phyloP scores from a whole-genome alignment of 2,888 invertebrate genomes.

The Coremacera marginata region DNA sequence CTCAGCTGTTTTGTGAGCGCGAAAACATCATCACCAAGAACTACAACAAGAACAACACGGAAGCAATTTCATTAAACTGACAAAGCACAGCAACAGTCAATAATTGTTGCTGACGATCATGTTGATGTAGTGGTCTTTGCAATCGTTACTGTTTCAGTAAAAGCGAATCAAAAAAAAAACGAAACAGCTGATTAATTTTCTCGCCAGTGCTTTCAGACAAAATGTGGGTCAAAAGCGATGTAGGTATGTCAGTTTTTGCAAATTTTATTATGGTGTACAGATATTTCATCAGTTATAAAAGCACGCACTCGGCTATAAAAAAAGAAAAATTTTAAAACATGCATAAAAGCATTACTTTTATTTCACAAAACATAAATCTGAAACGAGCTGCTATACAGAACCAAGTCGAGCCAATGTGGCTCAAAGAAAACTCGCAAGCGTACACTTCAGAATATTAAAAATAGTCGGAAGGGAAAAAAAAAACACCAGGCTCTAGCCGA shows the following conservation, averaged over 20 bases:
- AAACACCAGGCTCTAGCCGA: no score
- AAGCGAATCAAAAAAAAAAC: neutral
- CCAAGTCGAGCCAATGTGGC: no score
- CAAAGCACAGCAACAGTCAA: neutral
- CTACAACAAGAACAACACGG: neutral
- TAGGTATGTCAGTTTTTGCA: neutral
- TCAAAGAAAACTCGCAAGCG: no score
- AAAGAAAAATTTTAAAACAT: neutral
- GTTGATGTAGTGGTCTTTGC: neutral
- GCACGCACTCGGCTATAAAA: neutral
- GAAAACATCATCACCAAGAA: neutral
- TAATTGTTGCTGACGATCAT: neutral
- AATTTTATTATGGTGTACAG: neutral
- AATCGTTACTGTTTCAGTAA: neutral
- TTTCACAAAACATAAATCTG: no score
- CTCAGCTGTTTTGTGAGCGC: neutral
- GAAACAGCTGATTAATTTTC: slow-evolving; percentile 17
- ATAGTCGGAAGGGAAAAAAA: no score
- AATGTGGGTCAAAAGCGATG: slow-evolving; percentile 22
- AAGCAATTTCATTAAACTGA: neutral
- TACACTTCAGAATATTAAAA: no score
- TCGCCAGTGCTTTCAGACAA: neutral
- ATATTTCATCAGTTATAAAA: slow-evolving; percentile 12
- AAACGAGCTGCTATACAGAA: no score
- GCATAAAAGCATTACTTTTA: neutral